A percentile compares a stretch with the other conserved stretches of the same genome.
Evolutionary conservation across 2,113 vertebrate genomes (phyloP).

Genomic region (Tichodroma muraria): DNA sequence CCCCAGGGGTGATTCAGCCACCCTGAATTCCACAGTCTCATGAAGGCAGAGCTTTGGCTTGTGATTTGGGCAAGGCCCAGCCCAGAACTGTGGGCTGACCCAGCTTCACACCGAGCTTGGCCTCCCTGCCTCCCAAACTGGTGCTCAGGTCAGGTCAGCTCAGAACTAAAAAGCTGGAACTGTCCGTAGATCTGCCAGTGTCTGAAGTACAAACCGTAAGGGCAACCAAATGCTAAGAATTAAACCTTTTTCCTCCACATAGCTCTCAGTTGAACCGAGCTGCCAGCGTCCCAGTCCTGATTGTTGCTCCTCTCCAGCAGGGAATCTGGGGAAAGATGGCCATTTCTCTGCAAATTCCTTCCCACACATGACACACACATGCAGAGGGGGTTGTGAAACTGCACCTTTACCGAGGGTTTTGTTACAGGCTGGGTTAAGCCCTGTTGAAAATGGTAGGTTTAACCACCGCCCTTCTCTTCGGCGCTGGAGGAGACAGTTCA

Average conservation of each 20-base stretch:
- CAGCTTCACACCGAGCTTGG: accelerated
- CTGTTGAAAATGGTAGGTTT: background rate
- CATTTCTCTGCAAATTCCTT: background rate
- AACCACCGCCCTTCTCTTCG: background rate
- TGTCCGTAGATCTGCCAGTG: background rate
- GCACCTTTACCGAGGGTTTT: background rate
- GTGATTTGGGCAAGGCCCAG: background rate
- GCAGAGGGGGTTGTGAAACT: background rate
- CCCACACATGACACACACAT: too few relatives aligned
- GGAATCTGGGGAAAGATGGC: background rate
- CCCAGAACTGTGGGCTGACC: background rate
- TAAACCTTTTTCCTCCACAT: background rate
- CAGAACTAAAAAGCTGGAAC: background rate
- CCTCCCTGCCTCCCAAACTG: background rate
- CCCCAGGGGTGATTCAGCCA: background rate
- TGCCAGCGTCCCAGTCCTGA: background rate
- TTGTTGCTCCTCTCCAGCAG: background rate
- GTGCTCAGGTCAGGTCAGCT: background rate
- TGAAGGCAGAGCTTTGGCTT: background rate
- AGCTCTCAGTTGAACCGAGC: background rate
- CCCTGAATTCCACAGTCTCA: background rate
- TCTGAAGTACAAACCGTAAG: background rate
- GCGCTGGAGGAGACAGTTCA: conserved; percentile 6
- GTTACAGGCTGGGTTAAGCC: background rate
- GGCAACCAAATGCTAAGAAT: background rate